These are phyloP conservation scores for Frankliniella fusca DNA, from an alignment of 2,888 invertebrate species.

Conservation along the genomic window DNA sequence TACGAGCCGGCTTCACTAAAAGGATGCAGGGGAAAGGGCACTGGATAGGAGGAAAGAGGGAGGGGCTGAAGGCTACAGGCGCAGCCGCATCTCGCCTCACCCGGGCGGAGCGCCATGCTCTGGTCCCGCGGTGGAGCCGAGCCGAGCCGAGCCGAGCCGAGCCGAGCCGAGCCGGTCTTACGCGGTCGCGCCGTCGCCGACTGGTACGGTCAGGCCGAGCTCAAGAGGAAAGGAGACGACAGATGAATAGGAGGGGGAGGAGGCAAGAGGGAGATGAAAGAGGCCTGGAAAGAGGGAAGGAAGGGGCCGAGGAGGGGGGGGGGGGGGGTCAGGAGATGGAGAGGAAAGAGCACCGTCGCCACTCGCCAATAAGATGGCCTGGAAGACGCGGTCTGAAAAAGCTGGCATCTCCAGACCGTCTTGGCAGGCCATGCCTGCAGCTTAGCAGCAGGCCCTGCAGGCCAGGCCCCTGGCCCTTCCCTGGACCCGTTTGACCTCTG, in stretches of 20 bases:
- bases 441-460: no score
- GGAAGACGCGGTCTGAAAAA: no score
- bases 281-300: no score
- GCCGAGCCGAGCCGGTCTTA: not conserved
- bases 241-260: not conserved
- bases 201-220: constrained; percentile 9
- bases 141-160: constrained; percentile 1
- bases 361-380: constrained; percentile 7
- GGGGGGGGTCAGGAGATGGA: not conserved
- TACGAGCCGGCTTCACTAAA: not conserved
- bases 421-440: no score
- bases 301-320: no score
- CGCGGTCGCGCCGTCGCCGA: not conserved
- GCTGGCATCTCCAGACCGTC: no score
- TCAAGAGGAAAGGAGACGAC: no score
- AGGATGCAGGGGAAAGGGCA: not conserved
- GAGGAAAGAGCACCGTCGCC: not conserved
- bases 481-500: no score
- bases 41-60: no score
- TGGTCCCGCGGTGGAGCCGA: not conserved
- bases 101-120: not conserved
- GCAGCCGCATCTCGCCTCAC: not conserved
- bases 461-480: no score
- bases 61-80: not conserved
- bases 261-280: not conserved